Base-by-base conservation (phyloP, 2,888 invertebrate species). In the Pedicia rivosa region DNA sequence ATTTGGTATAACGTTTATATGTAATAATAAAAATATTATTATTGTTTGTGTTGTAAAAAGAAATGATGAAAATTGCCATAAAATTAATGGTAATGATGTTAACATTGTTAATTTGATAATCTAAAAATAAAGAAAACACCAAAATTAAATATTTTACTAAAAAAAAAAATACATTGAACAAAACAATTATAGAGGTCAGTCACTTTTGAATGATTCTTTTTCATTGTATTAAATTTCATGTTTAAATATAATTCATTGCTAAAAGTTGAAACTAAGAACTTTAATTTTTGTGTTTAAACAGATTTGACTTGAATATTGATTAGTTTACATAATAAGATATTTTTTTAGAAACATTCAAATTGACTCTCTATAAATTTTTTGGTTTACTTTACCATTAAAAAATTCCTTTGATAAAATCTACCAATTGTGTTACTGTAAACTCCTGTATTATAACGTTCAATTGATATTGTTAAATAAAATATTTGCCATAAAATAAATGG, bases 11-110 rank as follows among this genome's bases (percentile, higher is more conserved):
- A 70, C 59, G 27, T 57, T 60, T 0, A 72, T 48, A 50, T 73
- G 72, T 48, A 78, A 81, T 45, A 78, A 70, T 2, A 74, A 61
- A 48, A 82, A 75, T 43, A 87, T 66, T 4, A 81, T 76, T 5
- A 77, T 57, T 1, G 75, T 66, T 56, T 88, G 86, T 0, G 82
- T 82, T 4, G 78, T 65, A 47, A 86, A 72, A 39, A 84, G 74
- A 50, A 87, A 82, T 48, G 84, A 83, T 1, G 84, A 74, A 63
- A 90, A 86, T 59, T 88, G 79, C 77, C 83, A 82, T 46, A 70
- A 70, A 1, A 74, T 54, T 1, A 53, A 47, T 2, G 58, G 52
- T 24, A 54, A 48, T 5, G 58, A 53, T 29, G 58, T 59, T 24
- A 60, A 48, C 25, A 53, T 36, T 1, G 56, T 50, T 37, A 60